phyloP scores from a whole-genome alignment of 2,797 vertebrate genomes.

The Bradypodion pumilum region DNA sequence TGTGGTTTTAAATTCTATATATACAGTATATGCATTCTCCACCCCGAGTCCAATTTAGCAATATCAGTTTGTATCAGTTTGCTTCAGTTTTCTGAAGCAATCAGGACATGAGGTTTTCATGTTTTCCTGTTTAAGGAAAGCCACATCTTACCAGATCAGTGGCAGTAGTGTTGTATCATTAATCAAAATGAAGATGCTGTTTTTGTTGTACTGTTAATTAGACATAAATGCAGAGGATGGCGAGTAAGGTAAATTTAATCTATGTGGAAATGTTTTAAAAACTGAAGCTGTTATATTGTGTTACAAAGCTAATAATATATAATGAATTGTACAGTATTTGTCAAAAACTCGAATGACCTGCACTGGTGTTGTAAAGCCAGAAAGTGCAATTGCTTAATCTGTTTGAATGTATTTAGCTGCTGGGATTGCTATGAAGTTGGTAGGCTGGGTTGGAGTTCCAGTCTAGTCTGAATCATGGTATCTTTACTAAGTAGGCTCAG shows the following conservation, averaged over 20 bases:
- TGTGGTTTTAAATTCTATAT: conserved; percentile 2
- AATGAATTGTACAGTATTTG: too few relatives aligned
- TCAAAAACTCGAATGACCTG: too few relatives aligned
- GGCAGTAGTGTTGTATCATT: not conserved
- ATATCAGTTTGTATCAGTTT: conserved; percentile 26
- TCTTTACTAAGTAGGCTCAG: too few relatives aligned
- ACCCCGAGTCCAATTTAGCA: too few relatives aligned
- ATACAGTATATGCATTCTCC: not conserved
- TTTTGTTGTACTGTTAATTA: not conserved
- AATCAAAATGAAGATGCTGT: not conserved
- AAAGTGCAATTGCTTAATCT: too few relatives aligned
- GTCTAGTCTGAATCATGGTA: too few relatives aligned
- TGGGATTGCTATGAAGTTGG: too few relatives aligned
- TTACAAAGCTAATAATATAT: not conserved
- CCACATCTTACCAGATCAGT: not conserved
- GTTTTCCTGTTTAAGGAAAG: conserved; percentile 42
- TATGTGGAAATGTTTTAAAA: not conserved
- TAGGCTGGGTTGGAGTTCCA: too few relatives aligned
- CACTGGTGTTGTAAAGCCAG: too few relatives aligned
- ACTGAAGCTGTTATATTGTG: not conserved
- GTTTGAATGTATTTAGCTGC: too few relatives aligned
- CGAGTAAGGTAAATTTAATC: not conserved
- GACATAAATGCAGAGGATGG: not conserved
- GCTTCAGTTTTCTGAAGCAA: conserved; percentile 13
- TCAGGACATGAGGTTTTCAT: not conserved